Evolutionary conservation across 2,888 invertebrate genomes (phyloP), one percentile per base, ranked within the genome.

Genomic region (Cabera pusaria): DNA sequence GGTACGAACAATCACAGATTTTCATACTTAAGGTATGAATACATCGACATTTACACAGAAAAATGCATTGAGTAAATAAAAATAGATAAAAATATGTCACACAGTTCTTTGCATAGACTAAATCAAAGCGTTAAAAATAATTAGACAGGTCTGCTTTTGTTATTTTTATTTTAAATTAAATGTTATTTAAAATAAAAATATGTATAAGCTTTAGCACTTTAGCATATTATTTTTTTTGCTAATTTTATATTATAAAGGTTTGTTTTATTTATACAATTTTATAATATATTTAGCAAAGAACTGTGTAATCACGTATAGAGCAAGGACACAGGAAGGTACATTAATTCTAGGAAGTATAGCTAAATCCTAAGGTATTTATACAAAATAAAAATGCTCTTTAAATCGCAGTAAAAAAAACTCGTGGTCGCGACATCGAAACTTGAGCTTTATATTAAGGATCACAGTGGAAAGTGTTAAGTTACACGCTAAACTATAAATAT

Each of bases 401-500:
- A 60, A 57, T 47, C 49, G 63, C 64, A 39, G 35, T 44, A 39
- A 44, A 50, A 46, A 44, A 49, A 38, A 61, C 58, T 62, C 51
- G 52, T 74, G 80, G 78, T 82, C 74, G 82, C 80, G 68, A 77
- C 77, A 73, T 71, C 73, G 77, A 78, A 75, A 66, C 70, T 86
- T 86, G 87, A 88, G 88, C 88, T 76, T 83, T 76, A 83, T 64
- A 78, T 76, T 85, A 87, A 87, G 87, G 88, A 88, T 88, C 88
- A 88, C 88, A 88, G 88, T 88, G 88, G 85, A 87, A 81, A 85
- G 82, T 86, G 87, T 87, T 83, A 83, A 71, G 67, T 75, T 77
- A 78, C 68, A 69, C 63, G 55, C 73, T 78, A 77, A 61, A 60
- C 68, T 73, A 73, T 74, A 73, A 70, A 72, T 72, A 78, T 65